Evolutionary conservation across 2,113 vertebrate species (phyloP), one percentile per base, ranked within the genome.

Genomic region (Oceanites oceanicus): DNA sequence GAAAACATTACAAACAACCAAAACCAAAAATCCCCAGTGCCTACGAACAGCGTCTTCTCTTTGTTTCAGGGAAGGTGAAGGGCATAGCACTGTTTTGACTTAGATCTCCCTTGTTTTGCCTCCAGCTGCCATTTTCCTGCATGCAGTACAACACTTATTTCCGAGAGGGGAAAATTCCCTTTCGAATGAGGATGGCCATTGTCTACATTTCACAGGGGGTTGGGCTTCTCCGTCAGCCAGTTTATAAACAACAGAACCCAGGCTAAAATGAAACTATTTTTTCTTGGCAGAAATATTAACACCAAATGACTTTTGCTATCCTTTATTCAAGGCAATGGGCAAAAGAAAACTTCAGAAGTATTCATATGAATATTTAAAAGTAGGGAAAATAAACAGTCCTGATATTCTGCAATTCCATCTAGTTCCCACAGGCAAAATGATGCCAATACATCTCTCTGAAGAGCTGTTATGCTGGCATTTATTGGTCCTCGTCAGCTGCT

Each of bases 351-450:
- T 95, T 92, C 73, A 61, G 61, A 96, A 75, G 34, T 82, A 91
- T 96, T 94, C 50, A 15, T 85, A 95, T 79, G 89, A 96, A 96
- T 94, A 95, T 96, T 96, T 96, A 89, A 92, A 94, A 94, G 70
- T 80, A 27, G 72, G 55, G 68, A 77, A 92, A 95, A 94, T 95
- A 95, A 92, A 92, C 94, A 97, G 68, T 85, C 89, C 42, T 65
- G 84, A 68, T 95, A 61, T 40, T 34, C 83, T 96, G 93, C 95
- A 94, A 75, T 96, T 92, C 91, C 77, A 82, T 96, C 80, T 75
- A 65, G 1, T 81, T 96, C 93, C 84, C 93, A 74, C 61, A 85
- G 94, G 94, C 80, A 89, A 94, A 94, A 96, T 89, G 83, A 89
- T 87, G 70, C 22, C 84, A 81, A 87, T 96, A 78, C 44, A 81